Percentiles rank a stretch among this genome's conserved stretches.
Conservation (phyloP, 2,113 vertebrate species). For the Lethenteron camtschaticum region DNA sequence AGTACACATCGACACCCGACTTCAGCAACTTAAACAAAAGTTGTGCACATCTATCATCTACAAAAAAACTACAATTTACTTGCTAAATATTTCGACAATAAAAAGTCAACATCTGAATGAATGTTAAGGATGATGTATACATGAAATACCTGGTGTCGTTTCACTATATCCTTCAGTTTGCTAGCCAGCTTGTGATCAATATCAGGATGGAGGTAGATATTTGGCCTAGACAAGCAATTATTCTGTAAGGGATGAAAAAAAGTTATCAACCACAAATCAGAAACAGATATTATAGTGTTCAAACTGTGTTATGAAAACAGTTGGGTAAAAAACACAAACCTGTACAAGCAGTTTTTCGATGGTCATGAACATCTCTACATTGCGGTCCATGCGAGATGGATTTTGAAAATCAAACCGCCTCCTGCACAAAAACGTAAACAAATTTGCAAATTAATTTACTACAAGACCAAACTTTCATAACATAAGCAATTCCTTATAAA, state of each 20-base stretch:
- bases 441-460: too few species aligned
- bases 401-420: slow-evolving; percentile 97
- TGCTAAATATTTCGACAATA: background rate
- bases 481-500: background rate
- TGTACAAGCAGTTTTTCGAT: slow-evolving; percentile 87
- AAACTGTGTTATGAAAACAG: background rate
- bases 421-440: slow-evolving; percentile 25
- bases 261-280: background rate
- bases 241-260: slow-evolving; percentile 25
- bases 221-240: slow-evolving; percentile 68
- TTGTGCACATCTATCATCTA: too few species aligned
- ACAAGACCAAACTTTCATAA: background rate
- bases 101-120: too few species aligned
- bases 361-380: slow-evolving; percentile 97
- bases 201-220: slow-evolving; percentile 72
- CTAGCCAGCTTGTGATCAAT: slow-evolving; percentile 71
- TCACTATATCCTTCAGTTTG: slow-evolving; percentile 86
- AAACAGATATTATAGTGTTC: background rate
- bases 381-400: slow-evolving; percentile 87
- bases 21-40: too few species aligned
- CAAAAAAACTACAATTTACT: background rate
- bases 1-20: too few species aligned
- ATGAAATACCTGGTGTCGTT: slow-evolving; percentile 64
- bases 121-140: too few species aligned
- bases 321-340: slow-evolving; percentile 22